Evolutionary conservation across 2,888 invertebrate genomes (phyloP), one percentile per base, ranked within the genome.

Genomic region (Cataglyphis cursor): DNA sequence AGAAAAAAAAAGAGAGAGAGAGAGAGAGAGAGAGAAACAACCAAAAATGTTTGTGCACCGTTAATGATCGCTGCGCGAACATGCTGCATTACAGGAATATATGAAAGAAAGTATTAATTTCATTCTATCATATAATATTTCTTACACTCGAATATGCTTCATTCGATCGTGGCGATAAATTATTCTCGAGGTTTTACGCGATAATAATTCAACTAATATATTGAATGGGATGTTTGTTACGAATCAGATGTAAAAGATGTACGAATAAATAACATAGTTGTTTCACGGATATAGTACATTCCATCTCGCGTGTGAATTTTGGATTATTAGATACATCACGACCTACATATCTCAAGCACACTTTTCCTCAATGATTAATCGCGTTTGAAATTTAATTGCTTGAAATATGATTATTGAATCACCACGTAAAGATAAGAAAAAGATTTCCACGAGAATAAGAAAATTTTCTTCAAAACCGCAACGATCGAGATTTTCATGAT

Each of bases 71-170:
- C 59, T 24, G 18, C 21, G 54, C 8, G 9, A 15, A 35, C 21
- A 44, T 1, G 15, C 21, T 78, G 59, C 8, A 24, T 78, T 66
- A 78, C 6, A 24, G 4, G 24, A 44, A 21, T 31, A 41, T 78
- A 57, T 10, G 1, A 78, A 48, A 21, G 31, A 31, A 44, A 64
- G 4, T 64, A 31, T 57, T 66, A 41, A 78, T 66, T 66, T 78
- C n/a, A 38, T 28, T 38, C 35, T 2, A 35, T 35, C 28, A 41
- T 15, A 28, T 21, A 35, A 38, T 44, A 31, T 66, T 66, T 66
- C 4, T 38, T 31, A 35, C 18, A 6, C 18, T 21, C 48, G 35
- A 70, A 12, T 1, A 6, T 48, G 5, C 4, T 15, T 21, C 28
- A 54, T 15, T 21, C 54, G 54, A 35, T 12, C 6, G 4, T 2